Conservation (phyloP, 2,113 vertebrate genomes). For the Perognathus longimembris region DNA sequence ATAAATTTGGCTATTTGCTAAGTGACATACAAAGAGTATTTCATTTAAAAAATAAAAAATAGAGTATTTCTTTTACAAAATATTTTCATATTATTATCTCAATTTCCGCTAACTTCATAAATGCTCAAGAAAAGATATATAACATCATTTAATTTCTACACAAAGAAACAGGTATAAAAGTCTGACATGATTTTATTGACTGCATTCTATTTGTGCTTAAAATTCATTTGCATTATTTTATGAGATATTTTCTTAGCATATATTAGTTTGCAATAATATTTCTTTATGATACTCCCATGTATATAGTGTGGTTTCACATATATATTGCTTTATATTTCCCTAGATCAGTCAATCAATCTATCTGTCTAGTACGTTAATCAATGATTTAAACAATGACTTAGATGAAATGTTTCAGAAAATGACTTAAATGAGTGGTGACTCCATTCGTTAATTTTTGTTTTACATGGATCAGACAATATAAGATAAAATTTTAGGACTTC, state of each 20-base stretch:
- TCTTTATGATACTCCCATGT: no score
- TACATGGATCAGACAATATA: neutral
- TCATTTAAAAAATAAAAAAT: no score
- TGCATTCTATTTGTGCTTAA: conserved; percentile 3
- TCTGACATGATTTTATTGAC: neutral
- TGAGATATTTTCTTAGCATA: no score
- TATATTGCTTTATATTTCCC: neutral
- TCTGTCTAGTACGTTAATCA: no score
- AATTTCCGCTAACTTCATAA: no score
- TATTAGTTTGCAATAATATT: no score
- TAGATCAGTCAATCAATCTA: no score
- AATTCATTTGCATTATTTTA: neutral
- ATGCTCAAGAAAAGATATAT: no score
- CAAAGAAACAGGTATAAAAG: neutral
- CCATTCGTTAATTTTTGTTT: neutral
- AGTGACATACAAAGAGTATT: neutral
- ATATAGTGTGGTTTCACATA: neutral
- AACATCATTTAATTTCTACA: no score
- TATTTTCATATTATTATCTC: no score
- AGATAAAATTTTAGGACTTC: neutral
- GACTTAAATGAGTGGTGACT: neutral
- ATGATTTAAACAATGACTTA: neutral
- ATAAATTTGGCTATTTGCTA: neutral
- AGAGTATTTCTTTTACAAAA: no score
- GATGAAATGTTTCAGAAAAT: neutral